phyloP scores from a whole-genome alignment of 2,113 vertebrate species.

The Phylloscopus whistleri region DNA sequence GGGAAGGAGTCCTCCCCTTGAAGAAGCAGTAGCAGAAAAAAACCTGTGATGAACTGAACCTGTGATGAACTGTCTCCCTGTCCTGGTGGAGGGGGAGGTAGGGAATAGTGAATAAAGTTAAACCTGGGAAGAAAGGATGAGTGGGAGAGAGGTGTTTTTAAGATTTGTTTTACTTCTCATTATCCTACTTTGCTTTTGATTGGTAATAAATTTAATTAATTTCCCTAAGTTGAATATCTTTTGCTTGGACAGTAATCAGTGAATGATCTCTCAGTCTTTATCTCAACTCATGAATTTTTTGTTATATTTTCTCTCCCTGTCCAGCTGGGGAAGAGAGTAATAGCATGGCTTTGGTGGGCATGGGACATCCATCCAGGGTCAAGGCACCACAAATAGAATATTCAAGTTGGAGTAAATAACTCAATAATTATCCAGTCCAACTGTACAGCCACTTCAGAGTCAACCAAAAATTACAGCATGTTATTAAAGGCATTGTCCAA shows the following conservation, averaged over 20 bases:
- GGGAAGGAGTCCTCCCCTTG: background rate
- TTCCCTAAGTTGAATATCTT: background rate
- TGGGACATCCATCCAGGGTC: background rate
- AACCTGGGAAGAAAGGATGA: background rate
- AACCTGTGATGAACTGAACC: background rate
- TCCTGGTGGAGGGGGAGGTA: too few species aligned
- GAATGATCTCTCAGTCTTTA: background rate
- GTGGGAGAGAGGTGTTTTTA: background rate
- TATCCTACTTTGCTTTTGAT: background rate
- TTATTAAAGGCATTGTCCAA: background rate
- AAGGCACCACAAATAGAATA: background rate
- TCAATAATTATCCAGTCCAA: background rate
- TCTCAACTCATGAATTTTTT: background rate
- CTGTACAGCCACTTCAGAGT: background rate
- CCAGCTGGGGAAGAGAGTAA: background rate
- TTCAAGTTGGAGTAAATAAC: background rate
- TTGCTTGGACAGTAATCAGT: background rate
- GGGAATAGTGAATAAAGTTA: background rate
- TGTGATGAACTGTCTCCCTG: too few species aligned
- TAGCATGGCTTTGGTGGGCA: background rate
- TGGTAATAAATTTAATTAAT: background rate
- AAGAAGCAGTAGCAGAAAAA: background rate
- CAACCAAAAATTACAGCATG: background rate
- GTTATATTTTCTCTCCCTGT: background rate
- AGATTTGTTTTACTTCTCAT: background rate